Base-by-base conservation (phyloP, 1,140 invertebrate genomes). In the Leptinotarsa undecemlineata region DNA sequence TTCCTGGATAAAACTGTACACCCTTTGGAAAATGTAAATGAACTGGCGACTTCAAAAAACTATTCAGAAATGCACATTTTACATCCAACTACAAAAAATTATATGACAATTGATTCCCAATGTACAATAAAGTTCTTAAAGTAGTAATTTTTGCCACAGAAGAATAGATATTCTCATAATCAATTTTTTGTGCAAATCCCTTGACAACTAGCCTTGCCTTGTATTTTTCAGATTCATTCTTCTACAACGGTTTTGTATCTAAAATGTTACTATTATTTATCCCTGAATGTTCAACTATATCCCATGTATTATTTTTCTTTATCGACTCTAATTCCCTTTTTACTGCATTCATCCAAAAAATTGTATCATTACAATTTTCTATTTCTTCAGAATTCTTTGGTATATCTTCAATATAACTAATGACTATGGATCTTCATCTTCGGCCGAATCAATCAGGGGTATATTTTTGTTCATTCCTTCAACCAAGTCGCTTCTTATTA, bases 151-250 rank as follows among this genome's bases (percentile, higher is more conserved):
- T 70, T 48, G 68, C 68, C 13, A 70, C 42, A 48, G 68, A 48
- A 13, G 48, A 70, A 70, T 70, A 70, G 6, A 70, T 48, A n/a
- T 57, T 20, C 14, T 72, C 13, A 81, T 68, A 14, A 79, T 80
- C 51, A 72, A 79, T 84, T 15, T 26, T 26, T 26, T 26, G 26
- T 26, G 26, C 26, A 26, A 26, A 26, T 26, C 84, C 85, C 76
- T 82, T 81, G 33, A 81, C 83, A n/a, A 86, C 85, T 67, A 85
- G 76, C 66, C 84, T 76, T n/a, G 85, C 84, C 76, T 86, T 86
- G 69, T 83, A 78, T 61, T 76, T 71, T 62, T 83, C 82, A 70
- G 82, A 71, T 11, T 73, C 23, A n/a, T 72, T 73, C n/a, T 73
- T 48, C 73, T 77, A 69, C 17, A 68, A 48, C 21, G 72, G 57